Conservation (phyloP, 2,888 invertebrate genomes). For the Leptopterna dolabrata region DNA sequence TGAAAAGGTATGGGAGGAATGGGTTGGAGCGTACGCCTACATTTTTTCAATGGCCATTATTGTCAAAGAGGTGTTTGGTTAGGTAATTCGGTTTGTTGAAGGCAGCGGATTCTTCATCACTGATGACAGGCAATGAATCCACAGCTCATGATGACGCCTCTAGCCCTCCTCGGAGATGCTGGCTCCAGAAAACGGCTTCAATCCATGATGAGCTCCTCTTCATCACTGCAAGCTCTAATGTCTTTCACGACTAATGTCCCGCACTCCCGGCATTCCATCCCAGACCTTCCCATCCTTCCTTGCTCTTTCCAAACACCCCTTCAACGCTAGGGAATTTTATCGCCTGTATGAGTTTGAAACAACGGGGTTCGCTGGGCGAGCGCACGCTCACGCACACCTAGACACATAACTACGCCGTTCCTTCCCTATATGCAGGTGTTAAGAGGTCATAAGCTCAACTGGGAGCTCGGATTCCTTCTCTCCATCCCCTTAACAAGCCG, state of each 20-base stretch:
- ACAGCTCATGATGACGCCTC: background rate
- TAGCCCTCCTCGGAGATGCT: background rate
- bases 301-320: background rate
- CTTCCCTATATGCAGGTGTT: background rate
- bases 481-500: background rate
- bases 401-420: background rate
- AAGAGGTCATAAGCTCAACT: background rate
- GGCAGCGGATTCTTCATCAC: background rate
- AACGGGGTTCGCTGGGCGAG: background rate
- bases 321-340: background rate
- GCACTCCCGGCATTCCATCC: background rate
- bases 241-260: constrained; percentile 6
- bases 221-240: background rate
- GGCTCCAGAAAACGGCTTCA: background rate
- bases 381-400: background rate
- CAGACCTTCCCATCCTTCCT: background rate
- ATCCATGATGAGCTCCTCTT: constrained; percentile 7
- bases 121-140: constrained; percentile 2
- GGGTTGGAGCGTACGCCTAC: no score
- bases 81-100: background rate
- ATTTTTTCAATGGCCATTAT: background rate
- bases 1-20: no score
- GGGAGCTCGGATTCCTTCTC: background rate
- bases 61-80: background rate
- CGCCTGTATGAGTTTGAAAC: background rate